Evolutionary conservation across 2,888 invertebrate species (phyloP), one percentile per base, ranked within the genome.

Genomic region (Agapetus fuscipes): DNA sequence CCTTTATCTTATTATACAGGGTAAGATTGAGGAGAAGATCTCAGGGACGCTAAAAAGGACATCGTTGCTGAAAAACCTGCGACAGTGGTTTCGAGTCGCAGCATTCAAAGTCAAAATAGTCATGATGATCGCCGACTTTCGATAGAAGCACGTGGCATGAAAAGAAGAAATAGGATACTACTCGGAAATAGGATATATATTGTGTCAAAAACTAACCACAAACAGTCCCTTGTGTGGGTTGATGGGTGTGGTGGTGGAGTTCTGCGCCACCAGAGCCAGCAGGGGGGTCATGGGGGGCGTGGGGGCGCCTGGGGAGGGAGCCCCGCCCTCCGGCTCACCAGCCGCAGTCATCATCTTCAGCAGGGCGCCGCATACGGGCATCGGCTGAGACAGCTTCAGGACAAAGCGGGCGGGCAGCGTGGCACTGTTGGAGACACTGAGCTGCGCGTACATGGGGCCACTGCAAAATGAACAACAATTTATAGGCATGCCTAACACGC

Each of bases 371-470:
- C 91, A 89, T 49, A 95, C 78, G 0, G 94, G 91, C 64, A 87
- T 80, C 2, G 90, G 86, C 55, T 85, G 82, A 36, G 84, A 84
- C 33, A 96, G 69, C 45, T 78, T 79, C 34, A 90, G 61, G 3
- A 84, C 84, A 64, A 94, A 96, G 57, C 85, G 87, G 1, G 95
- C 95, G 0, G 94, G 93, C 53, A 96, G 67, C 58, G 85, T 78
- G 30, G 85, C 83, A 49, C 91, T 93, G 66, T 96, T 96, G 51
- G 81, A 77, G 37, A 81, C 76, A 45, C 79, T 85, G 30, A 93
- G 64, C 13, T 79, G 74, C 2, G 86, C 82, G 61, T 89, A 94
- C 1, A 81, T 77, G 1, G 93, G 91, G 29, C 60, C 63, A 17
- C 46, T 53, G 27, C 30, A 45, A 30, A 20, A 20, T 37, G 5